Evolutionary conservation across 2,888 invertebrate species (phyloP).

Genomic region (Loripinus fragilis): DNA sequence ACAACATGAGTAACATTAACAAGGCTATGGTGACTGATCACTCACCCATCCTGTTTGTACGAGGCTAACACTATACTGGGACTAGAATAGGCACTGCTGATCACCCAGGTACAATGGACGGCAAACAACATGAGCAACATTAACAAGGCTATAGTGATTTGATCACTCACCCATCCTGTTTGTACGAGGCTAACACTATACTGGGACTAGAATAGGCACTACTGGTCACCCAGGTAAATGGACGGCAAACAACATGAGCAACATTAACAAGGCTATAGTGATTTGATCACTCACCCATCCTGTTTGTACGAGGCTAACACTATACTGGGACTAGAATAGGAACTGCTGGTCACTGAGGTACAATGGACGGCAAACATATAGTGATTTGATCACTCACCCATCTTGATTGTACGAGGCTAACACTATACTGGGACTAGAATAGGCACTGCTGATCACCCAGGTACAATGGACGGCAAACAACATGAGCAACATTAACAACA

Average conservation of each 20-base stretch:
- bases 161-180: constrained; percentile 90
- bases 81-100: constrained; percentile 99
- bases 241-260: constrained; percentile 98
- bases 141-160: no score
- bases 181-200: constrained; percentile 98
- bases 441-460: constrained; percentile 99
- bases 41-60: no score
- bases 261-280: constrained; percentile 94
- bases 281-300: no score
- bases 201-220: constrained; percentile 99
- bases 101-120: no score
- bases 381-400: constrained; percentile 86
- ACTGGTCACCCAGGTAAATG: constrained; percentile 99
- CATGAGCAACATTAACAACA: constrained; percentile 95
- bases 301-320: constrained; percentile 98
- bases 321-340: constrained; percentile 99
- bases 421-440: constrained; percentile 99
- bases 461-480: constrained; percentile 99
- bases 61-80: no score
- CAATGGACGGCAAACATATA: constrained; percentile 99
- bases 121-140: no score
- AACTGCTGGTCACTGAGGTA: constrained; percentile 99
- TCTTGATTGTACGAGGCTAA: constrained; percentile 98
- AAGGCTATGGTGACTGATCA: no score
- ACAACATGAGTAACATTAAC: constrained; percentile 95